These are phyloP conservation scores for Lindbergichthys nudifrons DNA, from an alignment of 2,797 vertebrate species.

Conservation along the genomic window DNA sequence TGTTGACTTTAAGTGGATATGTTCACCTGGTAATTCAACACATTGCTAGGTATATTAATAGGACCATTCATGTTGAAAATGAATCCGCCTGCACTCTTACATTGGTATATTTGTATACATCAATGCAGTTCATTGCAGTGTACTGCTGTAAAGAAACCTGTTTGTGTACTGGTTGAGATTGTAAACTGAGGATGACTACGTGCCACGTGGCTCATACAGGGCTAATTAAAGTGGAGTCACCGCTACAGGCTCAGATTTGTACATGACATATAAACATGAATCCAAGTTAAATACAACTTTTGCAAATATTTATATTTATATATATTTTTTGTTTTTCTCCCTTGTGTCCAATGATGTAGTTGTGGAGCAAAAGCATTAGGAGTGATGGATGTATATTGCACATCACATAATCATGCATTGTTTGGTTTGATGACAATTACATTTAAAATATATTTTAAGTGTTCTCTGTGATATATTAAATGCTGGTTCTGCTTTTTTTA, in stretches of 20 bases:
- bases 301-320: not conserved
- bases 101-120: not conserved
- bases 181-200: conserved; percentile 2
- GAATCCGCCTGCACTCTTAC: not conserved
- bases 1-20: not conserved
- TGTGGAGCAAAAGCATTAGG: not conserved
- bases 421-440: not conserved
- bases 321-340: not conserved
- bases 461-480: conserved; percentile 1
- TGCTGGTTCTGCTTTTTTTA: not conserved
- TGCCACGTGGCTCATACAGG: conserved; percentile 54
- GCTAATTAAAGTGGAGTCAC: conserved; percentile 48
- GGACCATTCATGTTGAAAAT: not conserved
- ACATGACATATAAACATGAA: not conserved
- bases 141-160: conserved; percentile 1
- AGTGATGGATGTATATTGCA: not conserved
- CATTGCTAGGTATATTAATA: not conserved
- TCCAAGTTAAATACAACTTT: not conserved
- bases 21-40: not conserved
- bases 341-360: conserved; percentile 1
- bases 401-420: not conserved
- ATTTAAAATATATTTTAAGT: not conserved
- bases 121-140: not conserved
- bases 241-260: conserved; percentile 12
- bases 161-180: not conserved